A percentile compares a stretch with the other conserved stretches of the same genome.
Evolutionary conservation across 2,888 invertebrate species (phyloP).

Genomic region (Subacronicta megacephala): DNA sequence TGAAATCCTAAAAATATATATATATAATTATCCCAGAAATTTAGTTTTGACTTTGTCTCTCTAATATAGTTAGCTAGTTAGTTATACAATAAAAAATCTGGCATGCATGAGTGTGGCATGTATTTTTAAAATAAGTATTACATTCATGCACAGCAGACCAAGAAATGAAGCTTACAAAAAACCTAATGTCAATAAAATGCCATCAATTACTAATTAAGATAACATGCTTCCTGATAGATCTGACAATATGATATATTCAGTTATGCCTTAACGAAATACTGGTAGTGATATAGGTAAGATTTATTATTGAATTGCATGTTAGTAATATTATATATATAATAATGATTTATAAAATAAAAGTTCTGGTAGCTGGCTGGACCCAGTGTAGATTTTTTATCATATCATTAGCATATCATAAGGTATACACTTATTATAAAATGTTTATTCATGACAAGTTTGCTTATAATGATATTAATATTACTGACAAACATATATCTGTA

Average conservation of each 20-base stretch:
- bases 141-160: constrained; percentile 22
- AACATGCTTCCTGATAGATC: constrained; percentile 89
- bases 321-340: constrained; percentile 71
- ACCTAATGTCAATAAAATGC: constrained; percentile 76
- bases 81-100: constrained; percentile 38
- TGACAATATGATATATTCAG: constrained; percentile 86
- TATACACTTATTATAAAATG: constrained; percentile 69
- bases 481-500: constrained; percentile 20
- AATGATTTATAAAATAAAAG: constrained; percentile 65
- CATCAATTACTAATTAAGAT: constrained; percentile 86
- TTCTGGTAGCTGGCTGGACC: constrained; percentile 79
- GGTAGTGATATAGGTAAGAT: constrained; percentile 82
- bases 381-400: constrained; percentile 88
- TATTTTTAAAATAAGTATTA: constrained; percentile 6
- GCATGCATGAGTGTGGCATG: constrained; percentile 13
- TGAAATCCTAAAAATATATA: constrained; percentile 1
- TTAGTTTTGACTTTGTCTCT: constrained; percentile 59
- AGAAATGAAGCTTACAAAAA: constrained; percentile 58
- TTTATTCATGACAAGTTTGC: constrained; percentile 66
- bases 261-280: constrained; percentile 87
- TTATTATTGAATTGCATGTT: constrained; percentile 81
- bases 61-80: constrained; percentile 54
- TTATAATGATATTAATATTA: constrained; percentile 54
- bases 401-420: constrained; percentile 88
- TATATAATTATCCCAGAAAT: constrained; percentile 19